phyloP scores from a whole-genome alignment of 2,888 invertebrate genomes.

The Lasioglossum villosulum region DNA sequence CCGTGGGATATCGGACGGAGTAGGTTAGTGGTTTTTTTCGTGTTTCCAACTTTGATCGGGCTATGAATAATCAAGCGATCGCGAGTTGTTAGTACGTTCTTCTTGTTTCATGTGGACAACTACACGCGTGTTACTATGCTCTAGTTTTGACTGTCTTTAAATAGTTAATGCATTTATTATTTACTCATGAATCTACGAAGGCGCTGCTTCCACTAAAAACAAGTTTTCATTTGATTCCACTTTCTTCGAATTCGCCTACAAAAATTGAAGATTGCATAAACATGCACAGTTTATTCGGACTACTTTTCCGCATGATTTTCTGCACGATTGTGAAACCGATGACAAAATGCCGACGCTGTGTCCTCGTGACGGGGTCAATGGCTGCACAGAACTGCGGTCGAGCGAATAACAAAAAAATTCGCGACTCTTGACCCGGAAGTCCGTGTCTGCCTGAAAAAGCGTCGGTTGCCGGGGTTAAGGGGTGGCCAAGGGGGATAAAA shows the following conservation, averaged over 20 bases:
- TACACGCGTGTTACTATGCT: no score
- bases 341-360: neutral
- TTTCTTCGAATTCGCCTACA: no score
- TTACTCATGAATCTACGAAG: no score
- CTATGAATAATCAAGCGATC: neutral
- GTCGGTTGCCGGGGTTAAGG: no score
- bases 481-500: no score
- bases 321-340: neutral
- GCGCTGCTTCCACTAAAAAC: no score
- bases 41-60: no score
- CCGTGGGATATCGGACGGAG: neutral
- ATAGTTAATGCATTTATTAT: no score
- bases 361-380: neutral
- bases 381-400: constrained; percentile 18
- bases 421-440: constrained; percentile 53
- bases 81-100: neutral
- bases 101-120: neutral
- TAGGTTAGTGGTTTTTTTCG: neutral
- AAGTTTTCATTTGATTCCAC: no score
- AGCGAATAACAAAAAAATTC: constrained; percentile 49
- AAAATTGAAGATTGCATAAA: no score
- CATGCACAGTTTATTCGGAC: no score
- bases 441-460: constrained; percentile 15
- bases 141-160: no score
- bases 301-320: neutral